Evolutionary conservation across 2,113 vertebrate species (phyloP), one percentile per base, ranked within the genome.

Genomic region (Cyprinodon variegatus): DNA sequence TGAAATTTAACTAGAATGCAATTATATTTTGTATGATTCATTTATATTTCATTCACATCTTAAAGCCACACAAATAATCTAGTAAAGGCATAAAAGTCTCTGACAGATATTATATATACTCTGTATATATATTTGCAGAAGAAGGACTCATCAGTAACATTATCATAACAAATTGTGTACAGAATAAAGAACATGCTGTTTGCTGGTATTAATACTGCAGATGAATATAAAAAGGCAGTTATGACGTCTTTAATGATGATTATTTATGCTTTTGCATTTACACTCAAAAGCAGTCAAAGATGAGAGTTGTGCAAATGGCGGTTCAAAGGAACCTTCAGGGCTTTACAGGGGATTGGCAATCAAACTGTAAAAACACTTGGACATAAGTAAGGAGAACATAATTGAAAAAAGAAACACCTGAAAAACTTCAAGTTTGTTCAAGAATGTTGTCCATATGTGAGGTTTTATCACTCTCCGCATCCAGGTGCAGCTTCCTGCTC

Each of bases 171-270:
- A 29, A 29, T 29, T 57, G 66, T 60, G 14, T 62, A 36, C 10
- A 68, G 37, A 74, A 74, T 75, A 66, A 63, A 43, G 61, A 14
- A 43, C 14, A 29, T 11, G 38, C 50, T 78, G 67, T 78, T 41
- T 61, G 48, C 38, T 63, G 22, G 64, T 53, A 59, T 71, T 63
- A 45, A 36, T 71, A 53, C 22, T 72, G 39, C 60, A n/a, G 65
- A 39, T 45, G 37, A 75, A 46, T 65, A 48, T 17, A 41, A 61
- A 50, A 53, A 3, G 45, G 60, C 43, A 29, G 48, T 68, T 67
- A 78, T 61, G 6, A 22, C 50, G 62, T 77, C 68, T 36, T 36
- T 70, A 38, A 36, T 41, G 41, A 41, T 41, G 41, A 41, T 4
- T 20, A 22, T 59, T 15, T 59, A 15, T 7, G 53, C 8, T 59